These are phyloP conservation scores for Dione juno DNA, from an alignment of 2,888 invertebrate species.

Conservation along the genomic window DNA sequence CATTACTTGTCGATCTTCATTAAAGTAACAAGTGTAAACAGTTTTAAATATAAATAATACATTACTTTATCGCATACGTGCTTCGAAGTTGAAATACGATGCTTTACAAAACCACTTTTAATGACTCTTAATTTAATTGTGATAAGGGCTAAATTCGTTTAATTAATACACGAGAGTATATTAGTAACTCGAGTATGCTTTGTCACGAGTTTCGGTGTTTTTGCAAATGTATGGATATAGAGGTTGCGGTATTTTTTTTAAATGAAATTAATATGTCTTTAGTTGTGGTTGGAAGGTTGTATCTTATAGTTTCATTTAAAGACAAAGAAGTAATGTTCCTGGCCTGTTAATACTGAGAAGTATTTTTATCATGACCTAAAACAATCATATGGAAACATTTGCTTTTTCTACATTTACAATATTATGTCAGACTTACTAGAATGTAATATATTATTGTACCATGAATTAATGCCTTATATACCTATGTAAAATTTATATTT, in stretches of 20 bases:
- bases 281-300: neutral
- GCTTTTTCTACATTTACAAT: too few relatives aligned
- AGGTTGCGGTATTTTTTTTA: conserved; percentile 14
- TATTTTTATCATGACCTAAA: too few relatives aligned
- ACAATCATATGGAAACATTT: too few relatives aligned
- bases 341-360: too few relatives aligned
- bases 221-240: conserved; percentile 36
- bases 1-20: conserved; percentile 46
- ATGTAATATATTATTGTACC: too few relatives aligned
- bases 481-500: neutral
- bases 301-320: too few relatives aligned
- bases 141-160: conserved; percentile 49
- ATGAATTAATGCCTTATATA: too few relatives aligned
- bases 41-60: conserved; percentile 51
- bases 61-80: conserved; percentile 50
- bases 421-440: too few relatives aligned
- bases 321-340: too few relatives aligned
- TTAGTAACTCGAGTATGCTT: conserved; percentile 67
- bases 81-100: conserved; percentile 65
- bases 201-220: conserved; percentile 59
- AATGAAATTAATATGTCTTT: neutral
- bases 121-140: conserved; percentile 44
- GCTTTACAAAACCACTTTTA: conserved; percentile 54
- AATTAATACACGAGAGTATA: conserved; percentile 59
- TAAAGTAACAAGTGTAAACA: conserved; percentile 47